Conservation (phyloP, 1,140 invertebrate genomes). For the Ceratoteleas bidentatus region DNA sequence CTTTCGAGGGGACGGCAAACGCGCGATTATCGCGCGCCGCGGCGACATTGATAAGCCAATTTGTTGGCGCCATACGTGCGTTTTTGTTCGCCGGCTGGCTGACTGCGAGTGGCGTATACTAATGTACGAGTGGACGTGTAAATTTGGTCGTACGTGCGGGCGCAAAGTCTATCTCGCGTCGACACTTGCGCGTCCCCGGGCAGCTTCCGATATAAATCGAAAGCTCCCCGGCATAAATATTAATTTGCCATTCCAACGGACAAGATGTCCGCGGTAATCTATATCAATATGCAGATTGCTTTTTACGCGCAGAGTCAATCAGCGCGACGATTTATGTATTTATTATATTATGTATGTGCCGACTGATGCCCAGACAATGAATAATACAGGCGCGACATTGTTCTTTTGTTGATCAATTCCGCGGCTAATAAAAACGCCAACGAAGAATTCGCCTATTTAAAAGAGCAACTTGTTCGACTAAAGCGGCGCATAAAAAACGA, state of each 20-base stretch:
- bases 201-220: constrained; percentile 27
- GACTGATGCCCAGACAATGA: constrained; percentile 32
- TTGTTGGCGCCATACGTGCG: constrained; percentile 60
- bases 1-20: constrained; percentile 33
- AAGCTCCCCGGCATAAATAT: constrained; percentile 28
- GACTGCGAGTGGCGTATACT: constrained; percentile 61
- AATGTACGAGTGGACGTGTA: constrained; percentile 32
- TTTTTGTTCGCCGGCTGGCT: constrained; percentile 53
- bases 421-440: constrained; percentile 9
- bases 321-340: constrained; percentile 30
- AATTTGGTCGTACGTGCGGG: constrained; percentile 2
- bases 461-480: constrained; percentile 50
- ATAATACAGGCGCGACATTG: constrained; percentile 41
- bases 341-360: constrained; percentile 2
- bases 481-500: constrained; percentile 43
- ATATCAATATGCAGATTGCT: constrained; percentile 47
- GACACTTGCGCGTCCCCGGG: constrained; percentile 17
- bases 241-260: constrained; percentile 37
- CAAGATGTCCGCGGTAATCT: constrained; percentile 31
- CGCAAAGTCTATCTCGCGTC: constrained; percentile 35
- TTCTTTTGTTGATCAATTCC: constrained; percentile 50
- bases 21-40: constrained; percentile 49
- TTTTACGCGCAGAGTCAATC: constrained; percentile 21
- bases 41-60: constrained; percentile 64
- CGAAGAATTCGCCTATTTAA: constrained; percentile 37